Evolutionary conservation across 2,113 vertebrate genomes (phyloP).

Genomic region (Polyodon spathula): DNA sequence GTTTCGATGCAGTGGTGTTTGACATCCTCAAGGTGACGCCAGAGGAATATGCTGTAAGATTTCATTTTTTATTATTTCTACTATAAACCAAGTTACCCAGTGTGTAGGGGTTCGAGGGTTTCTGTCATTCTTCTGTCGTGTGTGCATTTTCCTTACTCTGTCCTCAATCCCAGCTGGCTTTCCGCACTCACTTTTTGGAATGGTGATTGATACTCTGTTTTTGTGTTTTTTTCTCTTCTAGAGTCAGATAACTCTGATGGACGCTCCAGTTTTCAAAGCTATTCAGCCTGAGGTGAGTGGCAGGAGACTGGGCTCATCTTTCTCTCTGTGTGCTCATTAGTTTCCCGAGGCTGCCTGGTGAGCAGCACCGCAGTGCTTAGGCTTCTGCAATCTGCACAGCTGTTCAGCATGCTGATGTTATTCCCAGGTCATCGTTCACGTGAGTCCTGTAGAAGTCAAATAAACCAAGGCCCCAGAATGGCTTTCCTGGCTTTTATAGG

Average conservation of each 20-base stretch:
- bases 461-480: too few species aligned
- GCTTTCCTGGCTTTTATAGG: conserved; percentile 53
- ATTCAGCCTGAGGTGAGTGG: conserved; percentile 84
- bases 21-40: conserved; percentile 94
- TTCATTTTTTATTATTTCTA: not conserved
- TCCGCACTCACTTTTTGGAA: not conserved
- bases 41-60: conserved; percentile 94
- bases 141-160: conserved; percentile 8
- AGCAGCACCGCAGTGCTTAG: too few species aligned
- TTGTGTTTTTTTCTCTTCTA: conserved; percentile 40
- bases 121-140: not conserved
- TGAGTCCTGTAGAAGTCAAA: too few species aligned
- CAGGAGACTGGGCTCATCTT: too few species aligned
- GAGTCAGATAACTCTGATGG: conserved; percentile 92
- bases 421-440: too few species aligned
- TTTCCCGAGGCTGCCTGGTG: too few species aligned
- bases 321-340: too few species aligned
- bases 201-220: too few species aligned
- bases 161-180: not conserved
- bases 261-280: conserved; percentile 84
- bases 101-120: too few species aligned
- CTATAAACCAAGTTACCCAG: conserved; percentile 7
- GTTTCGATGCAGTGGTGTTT: conserved; percentile 96
- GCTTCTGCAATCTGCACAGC: too few species aligned
- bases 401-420: too few species aligned